phyloP scores from a whole-genome alignment of 2,113 vertebrate genomes.

The Gobiocypris rarus region DNA sequence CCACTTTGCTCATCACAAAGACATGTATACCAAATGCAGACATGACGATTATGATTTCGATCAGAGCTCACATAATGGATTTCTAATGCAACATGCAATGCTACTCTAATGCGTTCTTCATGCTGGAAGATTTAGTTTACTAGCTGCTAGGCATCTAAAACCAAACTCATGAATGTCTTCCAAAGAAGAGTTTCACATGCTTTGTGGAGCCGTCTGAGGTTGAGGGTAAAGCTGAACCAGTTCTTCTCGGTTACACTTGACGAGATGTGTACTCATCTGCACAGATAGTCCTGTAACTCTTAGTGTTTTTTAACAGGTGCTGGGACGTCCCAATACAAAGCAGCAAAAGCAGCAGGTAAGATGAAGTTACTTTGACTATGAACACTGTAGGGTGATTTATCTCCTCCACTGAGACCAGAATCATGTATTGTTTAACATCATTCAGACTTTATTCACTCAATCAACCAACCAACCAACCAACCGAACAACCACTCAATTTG shows the following conservation, averaged over 20 bases:
- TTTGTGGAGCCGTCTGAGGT: background rate
- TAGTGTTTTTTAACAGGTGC: conserved; percentile 60
- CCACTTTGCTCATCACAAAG: background rate
- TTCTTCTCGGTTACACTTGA: background rate
- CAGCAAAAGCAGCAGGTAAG: conserved; percentile 76
- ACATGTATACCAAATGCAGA: background rate
- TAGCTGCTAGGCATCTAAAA: background rate
- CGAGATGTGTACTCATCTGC: background rate
- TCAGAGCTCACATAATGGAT: background rate
- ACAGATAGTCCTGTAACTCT: background rate
- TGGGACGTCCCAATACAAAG: conserved; percentile 74
- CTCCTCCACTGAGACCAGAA: background rate
- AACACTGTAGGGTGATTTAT: background rate
- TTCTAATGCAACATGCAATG: background rate
- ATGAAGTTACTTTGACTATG: background rate
- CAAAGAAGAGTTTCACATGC: background rate
- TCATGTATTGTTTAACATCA: background rate
- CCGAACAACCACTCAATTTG: too few relatives aligned
- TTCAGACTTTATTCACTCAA: background rate
- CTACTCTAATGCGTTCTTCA: too few relatives aligned
- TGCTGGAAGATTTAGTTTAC: background rate
- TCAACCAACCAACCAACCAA: background rate
- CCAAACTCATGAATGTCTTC: background rate
- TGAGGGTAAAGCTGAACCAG: background rate
- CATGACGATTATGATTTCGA: background rate